phyloP scores from a whole-genome alignment of 30 jellyfish, hydroid and myxozoan genomes.

The Chrysaora quinquecirrha region DNA sequence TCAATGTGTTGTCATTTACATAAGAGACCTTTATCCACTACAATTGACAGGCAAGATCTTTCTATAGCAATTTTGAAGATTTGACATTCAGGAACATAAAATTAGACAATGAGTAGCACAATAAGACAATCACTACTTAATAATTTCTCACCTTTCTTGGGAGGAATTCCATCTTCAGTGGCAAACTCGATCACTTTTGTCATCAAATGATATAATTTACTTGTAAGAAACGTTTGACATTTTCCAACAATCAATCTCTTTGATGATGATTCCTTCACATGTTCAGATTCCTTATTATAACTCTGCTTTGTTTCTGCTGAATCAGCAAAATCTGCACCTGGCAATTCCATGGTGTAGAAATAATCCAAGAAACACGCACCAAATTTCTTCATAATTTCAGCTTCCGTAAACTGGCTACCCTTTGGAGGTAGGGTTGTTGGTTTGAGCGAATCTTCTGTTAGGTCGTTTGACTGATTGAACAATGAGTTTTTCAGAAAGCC shows the following conservation, averaged over 20 bases:
- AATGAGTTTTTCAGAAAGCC: slow-evolving; percentile 39
- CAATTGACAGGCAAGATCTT: too few relatives aligned
- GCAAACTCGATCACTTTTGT: slow-evolving; percentile 1
- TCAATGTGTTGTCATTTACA: too few relatives aligned
- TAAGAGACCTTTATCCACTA: too few relatives aligned
- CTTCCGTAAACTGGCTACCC: slow-evolving; percentile 47
- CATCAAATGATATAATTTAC: slow-evolving; percentile 70
- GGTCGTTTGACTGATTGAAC: slow-evolving; percentile 18
- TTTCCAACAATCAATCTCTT: slow-evolving; percentile 65
- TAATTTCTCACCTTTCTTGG: slow-evolving; percentile 61
- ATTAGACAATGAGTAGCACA: too few relatives aligned
- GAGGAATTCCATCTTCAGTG: slow-evolving; percentile 53
- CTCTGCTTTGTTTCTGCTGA: slow-evolving; percentile 3
- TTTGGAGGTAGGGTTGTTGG: slow-evolving; percentile 43
- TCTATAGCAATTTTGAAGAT: too few relatives aligned
- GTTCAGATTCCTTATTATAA: slow-evolving; percentile 26
- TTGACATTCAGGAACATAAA: too few relatives aligned
- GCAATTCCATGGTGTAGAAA: slow-evolving; percentile 73
- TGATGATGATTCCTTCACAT: slow-evolving; percentile 67
- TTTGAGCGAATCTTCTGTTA: not conserved
- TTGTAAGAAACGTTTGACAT: slow-evolving; percentile 28
- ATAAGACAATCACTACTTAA: too few relatives aligned
- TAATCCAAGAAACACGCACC: slow-evolving; percentile 70
- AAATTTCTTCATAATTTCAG: slow-evolving; percentile 23
- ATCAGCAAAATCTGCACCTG: slow-evolving; percentile 11